A percentile compares a stretch with the other conserved stretches of the same genome.
Evolutionary conservation across 2,888 invertebrate genomes (phyloP).

Genomic region (Allophyes oxyacanthae): DNA sequence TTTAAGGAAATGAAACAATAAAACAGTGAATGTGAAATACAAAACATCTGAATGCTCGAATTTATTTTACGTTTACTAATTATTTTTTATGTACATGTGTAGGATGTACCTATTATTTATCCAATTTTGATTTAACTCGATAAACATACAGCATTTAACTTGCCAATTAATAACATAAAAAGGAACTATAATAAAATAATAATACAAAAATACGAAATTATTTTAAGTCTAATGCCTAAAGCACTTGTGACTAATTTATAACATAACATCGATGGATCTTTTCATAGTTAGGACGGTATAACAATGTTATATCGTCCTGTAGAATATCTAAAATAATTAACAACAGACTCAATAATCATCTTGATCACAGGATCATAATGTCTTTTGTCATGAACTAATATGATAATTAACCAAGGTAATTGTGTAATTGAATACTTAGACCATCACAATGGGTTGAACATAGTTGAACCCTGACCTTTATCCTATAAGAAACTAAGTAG

Average conservation of each 20-base stretch:
- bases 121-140: constrained; percentile 34
- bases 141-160: constrained; percentile 39
- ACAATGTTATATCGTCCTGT: constrained; percentile 12
- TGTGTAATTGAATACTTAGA: constrained; percentile 52
- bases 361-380: constrained; percentile 4
- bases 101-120: constrained; percentile 26
- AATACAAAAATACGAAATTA: constrained; percentile 48
- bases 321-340: constrained; percentile 23
- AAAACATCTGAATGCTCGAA: constrained; percentile 49
- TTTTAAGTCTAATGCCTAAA: constrained; percentile 18
- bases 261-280: constrained; percentile 21
- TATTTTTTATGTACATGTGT: constrained; percentile 43
- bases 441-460: constrained; percentile 44
- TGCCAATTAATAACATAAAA: constrained; percentile 45
- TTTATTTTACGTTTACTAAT: constrained; percentile 49
- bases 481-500: constrained; percentile 45
- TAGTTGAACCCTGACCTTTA: constrained; percentile 52
- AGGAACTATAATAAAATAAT: constrained; percentile 26
- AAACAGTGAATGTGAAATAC: constrained; percentile 28
- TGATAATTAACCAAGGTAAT: constrained; percentile 44
- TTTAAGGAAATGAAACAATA: too few species aligned
- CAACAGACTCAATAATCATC: constrained; percentile 22
- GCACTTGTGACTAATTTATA: constrained; percentile 35
- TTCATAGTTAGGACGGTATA: constrained; percentile 9
- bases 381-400: constrained; percentile 44